Evolutionary conservation across 2,797 vertebrate genomes (phyloP).

Genomic region (Synaphobranchus kaupii): DNA sequence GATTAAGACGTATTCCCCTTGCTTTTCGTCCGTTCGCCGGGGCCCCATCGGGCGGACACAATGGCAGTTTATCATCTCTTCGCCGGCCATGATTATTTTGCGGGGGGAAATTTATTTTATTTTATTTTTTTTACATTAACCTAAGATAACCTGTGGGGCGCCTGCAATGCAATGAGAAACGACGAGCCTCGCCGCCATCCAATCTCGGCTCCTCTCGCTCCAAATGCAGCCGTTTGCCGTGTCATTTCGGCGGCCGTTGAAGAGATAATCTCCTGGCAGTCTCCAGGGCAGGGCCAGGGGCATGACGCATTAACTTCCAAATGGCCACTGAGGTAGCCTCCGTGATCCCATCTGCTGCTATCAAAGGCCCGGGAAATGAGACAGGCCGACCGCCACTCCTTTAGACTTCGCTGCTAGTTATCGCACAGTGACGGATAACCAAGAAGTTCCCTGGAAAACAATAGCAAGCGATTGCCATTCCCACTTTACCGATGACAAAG

Average conservation of each 20-base stretch:
- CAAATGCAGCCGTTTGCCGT: conserved; percentile 65
- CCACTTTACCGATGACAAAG: background rate
- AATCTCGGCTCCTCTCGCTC: conserved; percentile 43
- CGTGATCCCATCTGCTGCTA: conserved; percentile 60
- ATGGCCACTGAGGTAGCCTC: conserved; percentile 52
- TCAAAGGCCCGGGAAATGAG: conserved; percentile 63
- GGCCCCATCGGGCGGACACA: conserved; percentile 21
- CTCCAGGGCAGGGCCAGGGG: conserved; percentile 60
- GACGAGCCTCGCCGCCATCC: conserved; percentile 50
- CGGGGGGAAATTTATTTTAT: conserved; percentile 55
- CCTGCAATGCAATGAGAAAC: conserved; percentile 55
- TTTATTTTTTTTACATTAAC: conserved; percentile 63
- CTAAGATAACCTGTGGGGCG: conserved; percentile 54
- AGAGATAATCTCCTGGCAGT: conserved; percentile 61
- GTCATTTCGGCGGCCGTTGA: conserved; percentile 55
- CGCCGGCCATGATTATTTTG: conserved; percentile 52
- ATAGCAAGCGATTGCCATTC: background rate
- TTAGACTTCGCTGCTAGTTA: conserved; percentile 45
- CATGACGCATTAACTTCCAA: conserved; percentile 49
- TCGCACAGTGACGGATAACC: conserved; percentile 52
- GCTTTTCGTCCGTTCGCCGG: conserved; percentile 41
- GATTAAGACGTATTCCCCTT: conserved; percentile 74
- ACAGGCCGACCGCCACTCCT: conserved; percentile 43
- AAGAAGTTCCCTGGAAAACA: conserved; percentile 14
- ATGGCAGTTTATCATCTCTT: conserved; percentile 33